Evolutionary conservation across 2,113 vertebrate genomes (phyloP), one percentile per base, ranked within the genome.

Genomic region (Pseudonaja textilis): DNA sequence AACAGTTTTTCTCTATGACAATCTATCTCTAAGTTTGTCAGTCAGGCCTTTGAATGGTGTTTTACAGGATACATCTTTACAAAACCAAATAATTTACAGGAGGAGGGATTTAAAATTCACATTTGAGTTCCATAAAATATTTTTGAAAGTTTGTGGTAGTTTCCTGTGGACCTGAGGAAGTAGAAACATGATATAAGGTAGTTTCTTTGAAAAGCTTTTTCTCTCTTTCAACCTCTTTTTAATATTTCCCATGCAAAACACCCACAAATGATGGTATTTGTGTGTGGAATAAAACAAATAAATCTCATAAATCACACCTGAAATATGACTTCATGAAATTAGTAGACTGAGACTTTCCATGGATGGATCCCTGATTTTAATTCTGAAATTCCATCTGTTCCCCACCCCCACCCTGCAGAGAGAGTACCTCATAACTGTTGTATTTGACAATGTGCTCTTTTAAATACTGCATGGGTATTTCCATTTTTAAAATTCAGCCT

Each of bases 191-290:
- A n/a, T 29, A 87, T 20, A 29, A 87, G 11, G 25, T 50, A 7
- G n/a, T 64, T 88, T n/a, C 56, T 87, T 92, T 64, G 57, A 64
- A 92, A 25, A 50, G 47, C 52, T 52, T 26, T 55, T n/a, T 81
- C 34, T 22, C 18, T 57, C 91, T 85, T 87, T 59, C 55, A 4
- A 50, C 11, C 57, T 88, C 12, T 22, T 29, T 88, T 69, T 92
- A 88, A 88, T 88, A 10, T 22, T 88, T 92, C 54, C 91, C 86
- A 88, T 34, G 39, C 64, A 88, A 64, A 91, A 86, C 39, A 23
- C 29, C 26, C 91, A 61, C 42, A 87, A 88, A 34, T 47, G 22
- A 26, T 26, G n/a, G 4, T 1, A 16, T 64, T 50, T 88, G 45
- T 18, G 3, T 26, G 8, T 45, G 52, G 50, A 42, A 91, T 55